A percentile compares a stretch with the other conserved stretches of the same genome.
phyloP scores from a whole-genome alignment of 2,797 vertebrate genomes.

The Acanthiza pusilla region DNA sequence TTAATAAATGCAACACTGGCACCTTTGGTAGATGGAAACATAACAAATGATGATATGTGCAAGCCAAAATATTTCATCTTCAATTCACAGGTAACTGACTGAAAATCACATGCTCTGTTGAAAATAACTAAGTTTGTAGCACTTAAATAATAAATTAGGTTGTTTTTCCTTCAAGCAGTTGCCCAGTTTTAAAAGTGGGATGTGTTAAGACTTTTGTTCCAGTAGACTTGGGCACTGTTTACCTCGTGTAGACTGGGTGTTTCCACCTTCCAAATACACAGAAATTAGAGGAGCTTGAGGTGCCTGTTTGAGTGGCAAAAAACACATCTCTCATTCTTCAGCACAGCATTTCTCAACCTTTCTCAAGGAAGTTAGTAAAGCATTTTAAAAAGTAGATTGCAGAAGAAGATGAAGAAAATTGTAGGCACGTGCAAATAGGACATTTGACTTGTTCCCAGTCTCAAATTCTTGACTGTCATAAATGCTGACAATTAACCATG shows the following conservation, averaged over 20 bases:
- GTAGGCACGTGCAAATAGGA: not conserved
- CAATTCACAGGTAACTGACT: conserved; percentile 88
- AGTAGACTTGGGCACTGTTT: not conserved
- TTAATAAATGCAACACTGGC: conserved; percentile 69
- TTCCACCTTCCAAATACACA: not conserved
- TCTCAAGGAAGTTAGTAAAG: not conserved
- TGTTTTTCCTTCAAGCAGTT: not conserved
- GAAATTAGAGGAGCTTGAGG: not conserved
- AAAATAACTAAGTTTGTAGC: not conserved
- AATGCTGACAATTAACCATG: not conserved
- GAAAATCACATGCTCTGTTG: not conserved
- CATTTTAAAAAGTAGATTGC: not conserved
- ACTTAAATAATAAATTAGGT: not conserved
- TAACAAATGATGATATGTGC: conserved; percentile 76
- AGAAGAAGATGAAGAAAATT: not conserved
- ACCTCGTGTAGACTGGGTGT: not conserved
- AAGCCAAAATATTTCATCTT: conserved; percentile 89
- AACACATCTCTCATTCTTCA: not conserved
- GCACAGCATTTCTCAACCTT: not conserved
- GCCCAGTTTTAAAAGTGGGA: not conserved
- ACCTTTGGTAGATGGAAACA: conserved; percentile 54
- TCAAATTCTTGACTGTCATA: not conserved
- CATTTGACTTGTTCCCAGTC: not conserved
- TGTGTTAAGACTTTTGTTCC: not conserved
- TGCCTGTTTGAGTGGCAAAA: not conserved